Evolutionary conservation across 2,797 vertebrate species (phyloP).

Genomic region (Hapalemur alaotrensis): DNA sequence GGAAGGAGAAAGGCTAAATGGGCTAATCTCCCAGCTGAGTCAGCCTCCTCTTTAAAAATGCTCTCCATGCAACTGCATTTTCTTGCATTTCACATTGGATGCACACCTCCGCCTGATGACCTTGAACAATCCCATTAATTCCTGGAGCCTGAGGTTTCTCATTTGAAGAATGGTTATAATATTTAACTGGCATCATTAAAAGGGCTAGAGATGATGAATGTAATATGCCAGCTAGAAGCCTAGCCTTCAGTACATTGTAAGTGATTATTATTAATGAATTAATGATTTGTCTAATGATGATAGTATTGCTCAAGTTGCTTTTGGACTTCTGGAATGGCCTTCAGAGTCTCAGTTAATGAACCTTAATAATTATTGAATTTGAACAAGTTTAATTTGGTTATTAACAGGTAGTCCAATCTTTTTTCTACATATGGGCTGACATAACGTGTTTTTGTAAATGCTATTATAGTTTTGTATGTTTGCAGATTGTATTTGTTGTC

Average conservation of each 20-base stretch:
- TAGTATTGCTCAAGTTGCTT: background rate
- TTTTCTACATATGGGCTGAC: background rate
- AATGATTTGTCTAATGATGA: background rate
- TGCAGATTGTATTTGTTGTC: background rate
- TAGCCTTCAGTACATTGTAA: background rate
- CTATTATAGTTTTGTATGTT: background rate
- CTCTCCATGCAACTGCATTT: background rate
- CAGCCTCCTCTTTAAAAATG: background rate
- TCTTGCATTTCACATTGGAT: background rate
- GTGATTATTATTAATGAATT: background rate
- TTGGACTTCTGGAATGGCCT: background rate
- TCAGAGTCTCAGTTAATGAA: background rate
- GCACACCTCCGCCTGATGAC: background rate
- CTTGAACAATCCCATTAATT: background rate
- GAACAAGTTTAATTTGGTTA: background rate
- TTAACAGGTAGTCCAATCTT: background rate
- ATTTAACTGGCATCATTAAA: background rate
- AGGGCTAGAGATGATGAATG: background rate
- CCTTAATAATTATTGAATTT: background rate
- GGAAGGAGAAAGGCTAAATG: background rate
- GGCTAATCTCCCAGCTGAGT: background rate
- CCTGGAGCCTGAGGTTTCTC: background rate
- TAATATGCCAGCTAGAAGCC: background rate
- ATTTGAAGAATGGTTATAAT: background rate
- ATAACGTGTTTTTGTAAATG: slow-evolving; percentile 19